These are phyloP conservation scores for Agrotis clavis DNA, from an alignment of 2,888 invertebrate species.

Conservation along the genomic window DNA sequence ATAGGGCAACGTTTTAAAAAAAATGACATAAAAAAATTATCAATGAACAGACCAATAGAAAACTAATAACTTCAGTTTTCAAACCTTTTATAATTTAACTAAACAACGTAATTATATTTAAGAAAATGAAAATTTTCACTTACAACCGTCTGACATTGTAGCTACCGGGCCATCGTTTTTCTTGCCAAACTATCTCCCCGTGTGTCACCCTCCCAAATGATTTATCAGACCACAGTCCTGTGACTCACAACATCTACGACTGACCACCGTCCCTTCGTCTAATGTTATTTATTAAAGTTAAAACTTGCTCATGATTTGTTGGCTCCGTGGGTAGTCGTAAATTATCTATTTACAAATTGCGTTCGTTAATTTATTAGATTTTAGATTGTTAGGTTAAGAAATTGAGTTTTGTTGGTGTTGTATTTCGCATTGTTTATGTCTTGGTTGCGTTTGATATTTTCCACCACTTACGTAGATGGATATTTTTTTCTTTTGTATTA, in stretches of 20 bases:
- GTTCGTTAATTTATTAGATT: constrained; percentile 59
- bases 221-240: constrained; percentile 67
- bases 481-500: background rate
- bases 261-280: constrained; percentile 70
- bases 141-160: background rate
- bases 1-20: too few species aligned
- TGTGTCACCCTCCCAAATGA: constrained; percentile 55
- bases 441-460: background rate
- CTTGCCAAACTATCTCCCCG: constrained; percentile 12
- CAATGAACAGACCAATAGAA: too few species aligned
- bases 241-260: constrained; percentile 63
- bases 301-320: constrained; percentile 62
- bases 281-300: constrained; percentile 63
- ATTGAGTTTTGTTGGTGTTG: constrained; percentile 28
- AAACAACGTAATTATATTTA: too few species aligned
- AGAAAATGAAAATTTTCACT: background rate
- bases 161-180: constrained; percentile 25
- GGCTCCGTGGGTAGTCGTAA: constrained; percentile 46
- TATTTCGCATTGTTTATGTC: background rate
- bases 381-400: constrained; percentile 31
- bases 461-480: background rate
- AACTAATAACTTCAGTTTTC: background rate
- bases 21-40: too few species aligned
- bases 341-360: constrained; percentile 60
- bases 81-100: background rate